Conservation (phyloP, 2,888 invertebrate genomes). For the Apoderus coryli region DNA sequence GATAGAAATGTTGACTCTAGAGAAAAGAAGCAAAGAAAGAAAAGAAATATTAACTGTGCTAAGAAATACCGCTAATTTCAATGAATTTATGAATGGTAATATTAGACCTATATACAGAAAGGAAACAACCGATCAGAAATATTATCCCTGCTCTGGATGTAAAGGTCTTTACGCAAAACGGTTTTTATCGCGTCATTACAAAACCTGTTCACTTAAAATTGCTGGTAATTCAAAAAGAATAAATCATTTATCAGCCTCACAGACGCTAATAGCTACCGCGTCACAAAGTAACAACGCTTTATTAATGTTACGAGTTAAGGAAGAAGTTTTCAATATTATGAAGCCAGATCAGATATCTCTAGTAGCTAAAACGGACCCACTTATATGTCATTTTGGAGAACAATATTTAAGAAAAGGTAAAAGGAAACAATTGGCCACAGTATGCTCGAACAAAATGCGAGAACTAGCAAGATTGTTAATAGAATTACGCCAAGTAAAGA, state of each 20-base stretch:
- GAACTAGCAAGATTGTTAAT: background rate
- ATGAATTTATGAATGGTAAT: conserved; percentile 5
- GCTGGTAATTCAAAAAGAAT: background rate
- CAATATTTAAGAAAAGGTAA: background rate
- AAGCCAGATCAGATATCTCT: background rate
- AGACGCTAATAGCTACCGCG: conserved; percentile 11
- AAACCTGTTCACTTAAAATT: background rate
- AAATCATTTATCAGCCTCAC: background rate
- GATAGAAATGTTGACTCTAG: background rate
- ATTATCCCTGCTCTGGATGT: background rate
- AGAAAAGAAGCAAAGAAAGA: background rate
- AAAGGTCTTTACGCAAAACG: conserved; percentile 2
- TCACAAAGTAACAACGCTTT: too few species aligned
- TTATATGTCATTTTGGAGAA: background rate
- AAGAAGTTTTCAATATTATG: conserved; percentile 2
- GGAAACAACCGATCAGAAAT: background rate
- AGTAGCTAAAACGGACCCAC: background rate
- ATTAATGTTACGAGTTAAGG: too few species aligned
- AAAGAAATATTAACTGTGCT: background rate
- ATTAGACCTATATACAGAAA: background rate
- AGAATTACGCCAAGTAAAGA: background rate
- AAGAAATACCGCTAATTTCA: conserved; percentile 1
- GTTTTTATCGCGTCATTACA: background rate
- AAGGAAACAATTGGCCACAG: conserved; percentile 1
- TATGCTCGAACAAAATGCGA: background rate